Evolutionary conservation across 2,797 vertebrate genomes (phyloP).

Genomic region (Sternarchorhynchus goeldii): DNA sequence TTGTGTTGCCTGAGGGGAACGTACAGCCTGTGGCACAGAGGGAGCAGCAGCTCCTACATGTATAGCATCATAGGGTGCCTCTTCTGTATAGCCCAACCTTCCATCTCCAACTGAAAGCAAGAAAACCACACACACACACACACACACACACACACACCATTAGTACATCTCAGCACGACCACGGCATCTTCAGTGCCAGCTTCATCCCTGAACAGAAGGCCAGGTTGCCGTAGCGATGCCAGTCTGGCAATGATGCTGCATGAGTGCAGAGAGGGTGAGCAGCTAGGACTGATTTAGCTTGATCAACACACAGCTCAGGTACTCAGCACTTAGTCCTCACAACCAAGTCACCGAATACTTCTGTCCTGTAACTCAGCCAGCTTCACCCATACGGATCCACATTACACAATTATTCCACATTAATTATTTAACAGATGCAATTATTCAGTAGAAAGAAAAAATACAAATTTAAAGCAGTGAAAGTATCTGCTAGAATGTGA

Average conservation of each 20-base stretch:
- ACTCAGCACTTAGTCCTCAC: neutral
- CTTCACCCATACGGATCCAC: too few species aligned
- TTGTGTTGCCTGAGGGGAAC: conserved; percentile 58
- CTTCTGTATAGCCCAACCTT: conserved; percentile 84
- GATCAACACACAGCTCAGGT: neutral
- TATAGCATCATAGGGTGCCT: conserved; percentile 96
- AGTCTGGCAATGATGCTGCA: conserved; percentile 5
- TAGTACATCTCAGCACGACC: neutral
- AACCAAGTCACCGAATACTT: neutral
- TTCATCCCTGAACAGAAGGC: conserved; percentile 39
- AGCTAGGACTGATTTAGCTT: conserved; percentile 59
- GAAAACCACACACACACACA: conserved; percentile 47
- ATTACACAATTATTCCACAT: too few species aligned
- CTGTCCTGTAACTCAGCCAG: neutral
- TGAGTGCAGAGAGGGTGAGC: conserved; percentile 10
- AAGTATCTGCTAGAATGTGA: too few species aligned
- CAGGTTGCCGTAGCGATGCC: conserved; percentile 30
- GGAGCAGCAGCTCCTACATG: conserved; percentile 97
- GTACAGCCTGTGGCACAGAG: conserved; percentile 93
- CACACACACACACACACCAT: conserved; percentile 31
- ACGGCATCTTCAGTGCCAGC: neutral
- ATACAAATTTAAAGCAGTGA: too few species aligned
- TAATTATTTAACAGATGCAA: too few species aligned
- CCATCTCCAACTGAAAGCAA: conserved; percentile 89
- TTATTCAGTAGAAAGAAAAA: too few species aligned